Evolutionary conservation across 1,140 invertebrate species (phyloP), one percentile per base, ranked within the genome.

Genomic region (Eriosoma lanigerum): DNA sequence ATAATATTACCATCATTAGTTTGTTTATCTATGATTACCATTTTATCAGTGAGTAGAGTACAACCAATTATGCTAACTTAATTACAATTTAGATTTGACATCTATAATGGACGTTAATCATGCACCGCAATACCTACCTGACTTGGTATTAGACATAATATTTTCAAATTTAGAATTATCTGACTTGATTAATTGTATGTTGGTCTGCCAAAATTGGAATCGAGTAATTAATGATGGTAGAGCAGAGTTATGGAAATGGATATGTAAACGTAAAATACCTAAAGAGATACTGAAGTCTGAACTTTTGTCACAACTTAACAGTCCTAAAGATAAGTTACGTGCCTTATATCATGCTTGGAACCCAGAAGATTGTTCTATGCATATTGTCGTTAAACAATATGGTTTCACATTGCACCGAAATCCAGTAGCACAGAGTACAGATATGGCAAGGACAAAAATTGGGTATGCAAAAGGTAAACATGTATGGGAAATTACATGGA

Each of bases 401-500:
- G 96, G 96, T 73, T 99, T 99, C 85, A 99, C 97, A 10, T 88
- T 99, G 82, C 97, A 99, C 88, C 90, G 91, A 85, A 98, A 99
- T 88, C 97, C 98, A 48, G 94, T 99, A 38, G 97, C 98, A 44
- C 98, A 99, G 88, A 98, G 96, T 88, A 99, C 98, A 78, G 98
- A 99, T 88, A 96, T 94, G 46, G 94, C 96, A 76, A 89, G 96
- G 85, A 94, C 94, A 17, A 98, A 98, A 90, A 93, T 98, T 84
- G 94, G 98, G 1, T 98, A 98, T 85, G 88, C 91, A 82, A 91
- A 92, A 85, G 98, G 97, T 9, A 90, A 97, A 82, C 97, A 99
- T 88, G 94, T 96, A 5, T 99, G 97, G 96, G 96, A 99, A 88
- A 93, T 99, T 0, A 96, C 97, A 85, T 99, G 97, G 97, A 96